Conservation (phyloP, 2,797 vertebrate species). For the Synanceia verrucosa region DNA sequence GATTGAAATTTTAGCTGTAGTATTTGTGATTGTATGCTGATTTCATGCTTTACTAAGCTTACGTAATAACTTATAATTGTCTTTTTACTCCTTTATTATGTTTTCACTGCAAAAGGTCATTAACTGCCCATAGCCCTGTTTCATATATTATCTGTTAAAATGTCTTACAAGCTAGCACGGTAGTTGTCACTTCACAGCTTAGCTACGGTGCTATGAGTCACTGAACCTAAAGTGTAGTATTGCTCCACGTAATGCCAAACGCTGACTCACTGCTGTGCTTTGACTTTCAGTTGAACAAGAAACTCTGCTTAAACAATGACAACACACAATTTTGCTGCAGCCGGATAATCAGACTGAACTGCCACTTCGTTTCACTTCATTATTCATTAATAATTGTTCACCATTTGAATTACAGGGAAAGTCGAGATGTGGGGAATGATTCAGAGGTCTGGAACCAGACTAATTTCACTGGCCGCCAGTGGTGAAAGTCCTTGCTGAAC, state of each 20-base stretch:
- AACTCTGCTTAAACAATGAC: slow-evolving; percentile 8
- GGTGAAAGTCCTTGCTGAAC: neutral
- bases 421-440: slow-evolving; percentile 2
- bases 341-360: slow-evolving; percentile 21
- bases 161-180: neutral
- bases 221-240: slow-evolving; percentile 22
- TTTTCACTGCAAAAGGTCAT: neutral
- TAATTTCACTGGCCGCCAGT: neutral
- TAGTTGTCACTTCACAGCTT: slow-evolving; percentile 25
- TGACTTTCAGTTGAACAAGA: slow-evolving; percentile 25
- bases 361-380: slow-evolving; percentile 18
- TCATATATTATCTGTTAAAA: neutral
- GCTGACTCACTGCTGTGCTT: slow-evolving; percentile 40
- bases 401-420: slow-evolving; percentile 16
- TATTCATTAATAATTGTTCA: slow-evolving; percentile 22
- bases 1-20: too few relatives aligned
- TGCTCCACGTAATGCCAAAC: slow-evolving; percentile 24
- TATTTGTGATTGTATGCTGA: neutral
- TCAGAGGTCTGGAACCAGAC: slow-evolving; percentile 10
- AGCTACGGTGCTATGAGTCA: slow-evolving; percentile 40
- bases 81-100: neutral
- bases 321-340: slow-evolving; percentile 10
- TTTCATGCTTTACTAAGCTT: neutral
- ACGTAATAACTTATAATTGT: neutral
- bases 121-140: neutral